Evolutionary conservation across 2,113 vertebrate genomes (phyloP).

Genomic region (Elanoides forficatus): DNA sequence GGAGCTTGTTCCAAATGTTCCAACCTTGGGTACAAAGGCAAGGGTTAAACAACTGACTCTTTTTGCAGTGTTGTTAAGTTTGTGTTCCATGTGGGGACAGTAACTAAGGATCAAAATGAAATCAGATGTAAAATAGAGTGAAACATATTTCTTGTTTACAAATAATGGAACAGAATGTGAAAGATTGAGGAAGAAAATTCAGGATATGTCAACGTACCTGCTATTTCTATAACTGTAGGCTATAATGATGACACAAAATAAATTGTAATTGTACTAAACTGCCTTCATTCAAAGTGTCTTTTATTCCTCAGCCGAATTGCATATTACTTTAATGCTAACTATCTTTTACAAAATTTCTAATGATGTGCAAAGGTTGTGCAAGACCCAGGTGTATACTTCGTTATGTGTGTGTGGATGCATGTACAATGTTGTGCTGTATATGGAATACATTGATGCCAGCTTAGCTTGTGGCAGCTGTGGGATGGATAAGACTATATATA

Average conservation of each 20-base stretch:
- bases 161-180: not conserved
- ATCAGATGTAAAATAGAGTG: not conserved
- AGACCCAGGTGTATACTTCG: not conserved
- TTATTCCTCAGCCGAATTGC: not conserved
- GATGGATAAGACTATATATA: not conserved
- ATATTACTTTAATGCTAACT: not conserved
- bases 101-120: not conserved
- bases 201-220: not conserved
- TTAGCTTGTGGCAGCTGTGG: not conserved
- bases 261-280: not conserved
- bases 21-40: not conserved
- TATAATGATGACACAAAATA: not conserved
- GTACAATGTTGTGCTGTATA: not conserved
- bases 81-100: not conserved
- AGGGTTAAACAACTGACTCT: not conserved
- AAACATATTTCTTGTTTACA: not conserved
- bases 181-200: not conserved
- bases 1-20: not conserved
- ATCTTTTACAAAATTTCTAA: not conserved
- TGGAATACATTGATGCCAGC: not conserved
- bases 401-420: not conserved
- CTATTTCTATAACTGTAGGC: not conserved
- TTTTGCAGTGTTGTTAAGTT: not conserved
- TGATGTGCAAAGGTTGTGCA: not conserved
- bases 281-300: not conserved